Evolutionary conservation across 2,888 invertebrate species (phyloP).

Genomic region (Camptogramma bilineatum): DNA sequence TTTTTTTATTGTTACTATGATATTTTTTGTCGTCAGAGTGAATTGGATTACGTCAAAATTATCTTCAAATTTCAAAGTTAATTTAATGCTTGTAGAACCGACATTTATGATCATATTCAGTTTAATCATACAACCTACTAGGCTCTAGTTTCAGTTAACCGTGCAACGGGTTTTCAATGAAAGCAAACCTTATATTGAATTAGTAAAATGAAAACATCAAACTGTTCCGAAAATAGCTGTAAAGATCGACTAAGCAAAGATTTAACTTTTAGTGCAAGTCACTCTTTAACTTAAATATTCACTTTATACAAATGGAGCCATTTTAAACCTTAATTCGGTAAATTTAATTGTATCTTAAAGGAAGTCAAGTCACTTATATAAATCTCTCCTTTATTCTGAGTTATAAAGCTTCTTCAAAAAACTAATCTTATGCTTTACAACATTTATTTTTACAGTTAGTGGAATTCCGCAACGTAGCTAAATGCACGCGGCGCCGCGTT

Average conservation of each 20-base stretch:
- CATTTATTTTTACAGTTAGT: constrained; percentile 4
- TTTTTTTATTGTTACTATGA: too few species aligned
- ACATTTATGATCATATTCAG: background rate
- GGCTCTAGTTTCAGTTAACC: background rate
- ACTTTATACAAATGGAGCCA: constrained; percentile 42
- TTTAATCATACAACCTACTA: background rate
- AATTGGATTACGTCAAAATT: too few species aligned
- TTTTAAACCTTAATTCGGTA: constrained; percentile 22
- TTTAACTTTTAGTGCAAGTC: constrained; percentile 17
- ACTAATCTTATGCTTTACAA: constrained; percentile 1
- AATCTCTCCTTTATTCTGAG: background rate
- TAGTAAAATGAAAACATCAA: too few species aligned
- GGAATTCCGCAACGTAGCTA: background rate
- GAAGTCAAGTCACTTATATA: background rate
- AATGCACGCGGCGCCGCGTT: background rate
- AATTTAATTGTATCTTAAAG: background rate
- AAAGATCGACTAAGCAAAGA: too few species aligned
- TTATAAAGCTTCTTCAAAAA: constrained; percentile 4
- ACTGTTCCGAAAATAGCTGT: too few species aligned
- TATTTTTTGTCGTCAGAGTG: too few species aligned
- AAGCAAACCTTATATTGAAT: background rate
- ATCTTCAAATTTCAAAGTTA: too few species aligned
- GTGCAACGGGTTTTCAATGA: background rate
- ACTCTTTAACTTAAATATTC: constrained; percentile 46
- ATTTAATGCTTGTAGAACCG: too few species aligned